phyloP scores from a whole-genome alignment of 2,113 vertebrate species.

The Eurypyga helias region DNA sequence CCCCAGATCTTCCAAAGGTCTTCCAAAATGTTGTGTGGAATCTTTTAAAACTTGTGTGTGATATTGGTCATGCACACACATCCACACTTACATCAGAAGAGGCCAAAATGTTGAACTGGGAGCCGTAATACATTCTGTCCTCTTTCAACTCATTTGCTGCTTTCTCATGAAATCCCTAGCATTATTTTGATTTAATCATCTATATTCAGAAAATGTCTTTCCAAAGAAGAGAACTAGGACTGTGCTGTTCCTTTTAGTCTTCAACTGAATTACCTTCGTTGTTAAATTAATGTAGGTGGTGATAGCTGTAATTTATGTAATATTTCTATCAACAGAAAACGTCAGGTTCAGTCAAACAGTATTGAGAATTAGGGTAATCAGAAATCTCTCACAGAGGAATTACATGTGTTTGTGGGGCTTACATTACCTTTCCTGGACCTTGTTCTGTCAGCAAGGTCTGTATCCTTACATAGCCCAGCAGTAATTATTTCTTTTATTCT shows the following conservation, averaged over 20 bases:
- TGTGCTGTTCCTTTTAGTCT: background rate
- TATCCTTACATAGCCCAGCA: background rate
- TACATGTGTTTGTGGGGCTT: background rate
- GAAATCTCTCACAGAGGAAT: background rate
- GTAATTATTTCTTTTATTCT: constrained; percentile 3
- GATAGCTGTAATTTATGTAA: background rate
- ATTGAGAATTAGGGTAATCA: background rate
- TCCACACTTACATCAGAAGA: background rate
- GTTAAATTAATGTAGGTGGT: background rate
- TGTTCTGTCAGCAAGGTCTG: background rate
- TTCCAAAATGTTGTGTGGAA: background rate
- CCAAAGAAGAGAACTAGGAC: background rate
- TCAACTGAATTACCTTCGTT: background rate
- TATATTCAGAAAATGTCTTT: background rate
- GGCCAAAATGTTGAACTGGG: background rate
- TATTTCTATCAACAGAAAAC: background rate
- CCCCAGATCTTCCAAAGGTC: background rate
- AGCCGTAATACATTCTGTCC: background rate
- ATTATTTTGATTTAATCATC: background rate
- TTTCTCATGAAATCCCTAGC: background rate
- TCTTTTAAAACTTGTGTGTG: background rate
- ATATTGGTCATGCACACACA: background rate
- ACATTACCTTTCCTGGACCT: background rate
- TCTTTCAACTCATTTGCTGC: background rate
- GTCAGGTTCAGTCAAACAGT: background rate